Evolutionary conservation across 2,113 vertebrate genomes (phyloP), one percentile per base, ranked within the genome.

Genomic region (Propithecus coquereli): DNA sequence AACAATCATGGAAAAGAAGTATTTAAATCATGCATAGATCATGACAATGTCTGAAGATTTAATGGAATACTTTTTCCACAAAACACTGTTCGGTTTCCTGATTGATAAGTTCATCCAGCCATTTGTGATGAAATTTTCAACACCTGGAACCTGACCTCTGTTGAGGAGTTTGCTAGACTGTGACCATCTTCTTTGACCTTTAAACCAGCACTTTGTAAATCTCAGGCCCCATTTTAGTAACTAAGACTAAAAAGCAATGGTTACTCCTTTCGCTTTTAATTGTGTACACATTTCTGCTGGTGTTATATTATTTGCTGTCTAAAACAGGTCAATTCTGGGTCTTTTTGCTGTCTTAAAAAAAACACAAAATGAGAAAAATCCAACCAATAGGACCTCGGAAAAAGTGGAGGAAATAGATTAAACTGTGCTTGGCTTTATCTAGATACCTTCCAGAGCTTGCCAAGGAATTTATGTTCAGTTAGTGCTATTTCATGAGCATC

Each of bases 321-420:
- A 65, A 90, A 90, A 81, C 32, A 89, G 59, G 59, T 87, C 59
- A 45, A 32, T 54, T 96, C 88, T 82, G 61, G 87, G n/a, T 74
- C 65, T 34, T 52, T 40, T 57, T 61, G 5, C 3, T 52, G 32
- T 70, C 50, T 94, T 61, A 91, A 87, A 95, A 91, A 68, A 27
- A 52, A 63, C 30, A 50, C 66, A 27, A 86, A 87, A 37, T 80
- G 77, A 63, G 66, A 73, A 5, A 89, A 84, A 73, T 32, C 2
- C 43, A 82, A 65, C 34, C 57, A 63, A 18, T 30, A 52, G n/a
- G 63, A 18, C 34, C 50, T 59, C 9, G n/a, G 63, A 54, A 17
- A 54, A 70, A 47, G 25, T 77, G 11, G 76, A 83, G 52, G 74
- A 70, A 76, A 52, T 59, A 30, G 47, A 82, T 89, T 37, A 54